Base-by-base conservation (phyloP, 2,888 invertebrate species). In the Galerucella nymphaeae region DNA sequence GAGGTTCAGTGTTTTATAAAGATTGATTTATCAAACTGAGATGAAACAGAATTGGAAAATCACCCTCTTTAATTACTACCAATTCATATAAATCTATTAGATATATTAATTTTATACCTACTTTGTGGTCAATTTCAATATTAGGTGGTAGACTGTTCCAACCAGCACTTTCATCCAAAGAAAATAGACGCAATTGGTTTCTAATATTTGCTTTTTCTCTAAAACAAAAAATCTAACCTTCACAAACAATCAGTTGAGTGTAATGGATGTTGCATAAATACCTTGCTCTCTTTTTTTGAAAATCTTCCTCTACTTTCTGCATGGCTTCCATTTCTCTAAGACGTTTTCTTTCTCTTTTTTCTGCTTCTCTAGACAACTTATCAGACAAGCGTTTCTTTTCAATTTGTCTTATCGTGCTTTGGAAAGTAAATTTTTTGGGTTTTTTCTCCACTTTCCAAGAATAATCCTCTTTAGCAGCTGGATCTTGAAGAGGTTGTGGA, bases 291-390 rank as follows among this genome's bases (percentile, higher is more conserved):
- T 96, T 95, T 76, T 91, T 89, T 84, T 95, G 95, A 85, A 96
- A 96, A 85, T 96, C 95, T 83, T 95, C 95, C 83, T 95, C 95
- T 4, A 95, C 95, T 83, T 93, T 90, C 81, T 93, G 90, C 93
- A 96, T 94, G 76, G 93, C 94, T 85, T 95, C 94, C 81, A 94
- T 88, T 85, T 95, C 95, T 74, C 91, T 90, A 71, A 91, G 88
- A 67, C 94, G 87, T 85, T 94, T 92, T 69, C 91, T 91, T 85
- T 95, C 94, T 85, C 93, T 93, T 69, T 91, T 89, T 82, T 94
- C 94, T 0, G 93, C 93, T 83, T 94, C 93, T 76, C 90, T 90
- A 18, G 93, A 93, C 72, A 94, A 88, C 85, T 91, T 92, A 82
- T 94, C 94, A 0, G 94, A 93, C 65, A 95, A 85, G 67, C 91